A percentile compares a stretch with the other conserved stretches of the same genome.
These are phyloP conservation scores for Octomys mimax DNA, from an alignment of 2,797 vertebrate species.

Conservation along the genomic window DNA sequence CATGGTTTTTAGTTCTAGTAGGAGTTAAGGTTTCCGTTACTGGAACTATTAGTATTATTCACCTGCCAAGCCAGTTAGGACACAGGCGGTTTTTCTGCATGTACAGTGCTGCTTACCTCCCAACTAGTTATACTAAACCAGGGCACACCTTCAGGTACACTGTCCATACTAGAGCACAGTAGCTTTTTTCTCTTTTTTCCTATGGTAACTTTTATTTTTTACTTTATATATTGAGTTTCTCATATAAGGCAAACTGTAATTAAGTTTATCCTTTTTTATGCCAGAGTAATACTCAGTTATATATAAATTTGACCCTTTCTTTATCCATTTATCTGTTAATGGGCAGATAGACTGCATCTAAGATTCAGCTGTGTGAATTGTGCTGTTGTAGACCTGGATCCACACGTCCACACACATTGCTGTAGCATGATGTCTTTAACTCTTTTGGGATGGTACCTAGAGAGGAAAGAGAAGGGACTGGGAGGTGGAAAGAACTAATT, in stretches of 20 bases:
- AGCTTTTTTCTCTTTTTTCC: neutral
- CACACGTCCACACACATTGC: neutral
- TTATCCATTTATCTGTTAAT: neutral
- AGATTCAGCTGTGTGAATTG: neutral
- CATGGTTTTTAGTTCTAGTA: too few relatives aligned
- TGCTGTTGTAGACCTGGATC: neutral
- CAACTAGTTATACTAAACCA: neutral
- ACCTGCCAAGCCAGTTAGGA: neutral
- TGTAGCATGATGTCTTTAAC: neutral
- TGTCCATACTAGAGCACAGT: neutral
- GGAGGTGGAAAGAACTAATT: neutral
- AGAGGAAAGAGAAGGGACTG: neutral
- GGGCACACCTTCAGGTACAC: neutral
- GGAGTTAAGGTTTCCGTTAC: too few relatives aligned
- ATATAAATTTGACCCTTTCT: neutral
- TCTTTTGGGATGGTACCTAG: neutral
- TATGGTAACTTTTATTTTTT: neutral
- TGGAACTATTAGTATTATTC: neutral
- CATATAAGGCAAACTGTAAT: neutral
- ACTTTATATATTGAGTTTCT: neutral
- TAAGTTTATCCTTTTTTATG: too few relatives aligned
- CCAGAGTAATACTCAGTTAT: neutral
- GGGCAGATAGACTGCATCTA: neutral
- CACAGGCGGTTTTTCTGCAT: neutral
- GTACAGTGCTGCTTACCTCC: conserved; percentile 2